Conservation (phyloP, 2,888 invertebrate genomes). For the Argyresthia albistria region DNA sequence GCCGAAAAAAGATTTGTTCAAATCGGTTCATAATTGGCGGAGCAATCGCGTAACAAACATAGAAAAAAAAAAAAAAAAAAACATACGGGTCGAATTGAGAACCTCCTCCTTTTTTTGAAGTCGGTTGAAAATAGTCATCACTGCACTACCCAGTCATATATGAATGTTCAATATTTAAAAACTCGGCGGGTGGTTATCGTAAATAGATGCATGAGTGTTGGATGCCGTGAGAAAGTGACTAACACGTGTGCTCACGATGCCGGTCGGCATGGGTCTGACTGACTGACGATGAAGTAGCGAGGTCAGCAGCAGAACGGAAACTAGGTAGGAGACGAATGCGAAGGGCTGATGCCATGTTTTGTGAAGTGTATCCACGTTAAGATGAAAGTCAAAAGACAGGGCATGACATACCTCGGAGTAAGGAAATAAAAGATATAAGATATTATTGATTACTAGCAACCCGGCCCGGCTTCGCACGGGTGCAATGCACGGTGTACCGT, state of each 20-base stretch:
- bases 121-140: no score
- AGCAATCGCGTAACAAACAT: no score
- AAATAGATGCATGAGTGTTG: constrained; percentile 7
- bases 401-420: no score
- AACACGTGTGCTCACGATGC: neutral
- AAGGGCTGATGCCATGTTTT: neutral
- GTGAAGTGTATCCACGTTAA: neutral
- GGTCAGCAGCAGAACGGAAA: neutral
- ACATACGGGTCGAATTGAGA: no score
- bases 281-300: neutral
- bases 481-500: no score
- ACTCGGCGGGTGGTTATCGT: constrained; percentile 35
- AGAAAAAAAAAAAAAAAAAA: no score
- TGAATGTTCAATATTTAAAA: neutral
- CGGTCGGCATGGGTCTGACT: neutral
- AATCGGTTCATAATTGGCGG: no score
- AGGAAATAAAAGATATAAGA: no score
- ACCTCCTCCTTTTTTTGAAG: no score
- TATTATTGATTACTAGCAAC: no score
- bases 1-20: no score
- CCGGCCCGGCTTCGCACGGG: no score
- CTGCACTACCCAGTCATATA: neutral
- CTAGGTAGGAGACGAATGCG: neutral
- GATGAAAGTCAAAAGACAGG: neutral
- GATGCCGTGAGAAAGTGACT: neutral